Evolutionary conservation across 35 echinoderm and acorn worm species (phyloP), one percentile per base, ranked within the genome.

Genomic region (Strongylocentrotus purpuratus): DNA sequence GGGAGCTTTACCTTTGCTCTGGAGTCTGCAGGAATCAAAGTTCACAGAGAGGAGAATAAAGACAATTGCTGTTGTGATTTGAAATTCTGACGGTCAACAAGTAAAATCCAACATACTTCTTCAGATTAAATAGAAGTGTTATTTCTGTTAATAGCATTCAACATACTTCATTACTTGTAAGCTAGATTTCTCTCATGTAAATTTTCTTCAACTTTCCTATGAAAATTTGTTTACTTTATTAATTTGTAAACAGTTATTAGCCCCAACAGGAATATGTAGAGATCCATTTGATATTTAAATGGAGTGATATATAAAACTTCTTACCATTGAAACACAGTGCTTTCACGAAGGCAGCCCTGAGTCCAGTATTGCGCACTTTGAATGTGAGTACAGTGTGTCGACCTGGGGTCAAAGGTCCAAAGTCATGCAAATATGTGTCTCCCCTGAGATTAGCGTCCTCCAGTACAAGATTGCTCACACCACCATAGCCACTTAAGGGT

Each of bases 271-370:
- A 55, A 55, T 10, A 11, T 55, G 50, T 10, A 55, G 50, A 11
- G 50, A 10, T 55, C 50, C 50, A 12, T 55, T 13, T 55, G 50
- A 55, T 15, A 14, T 55, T 55, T 14, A 55, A 71, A 28, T 71
- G 17, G 2, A 25, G 22, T 71, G 61, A 71, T 18, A 71, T 28
- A 71, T 20, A 28, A 55, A 28, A 71, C 61, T 28, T 94, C 98
- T 96, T 60, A 99, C 98, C 96, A 33, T 85, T 93, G 65, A 99
- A 99, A n/a, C 97, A 65, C 2, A 99, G 86, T 11, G 94, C 95
- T 85, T 98, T 99, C 14, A 99, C 98, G 95, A 99, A 99, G 35
- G 98, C 98, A 85, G 97, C 92, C 78, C 98, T 97, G n/a, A 94
- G 90, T 48, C 98, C 98, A 50, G 95, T 91, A 45, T 99, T 99